Evolutionary conservation across 2,888 invertebrate species (phyloP), one percentile per base, ranked within the genome.

Genomic region (Lepidocyrtoides sp.): DNA sequence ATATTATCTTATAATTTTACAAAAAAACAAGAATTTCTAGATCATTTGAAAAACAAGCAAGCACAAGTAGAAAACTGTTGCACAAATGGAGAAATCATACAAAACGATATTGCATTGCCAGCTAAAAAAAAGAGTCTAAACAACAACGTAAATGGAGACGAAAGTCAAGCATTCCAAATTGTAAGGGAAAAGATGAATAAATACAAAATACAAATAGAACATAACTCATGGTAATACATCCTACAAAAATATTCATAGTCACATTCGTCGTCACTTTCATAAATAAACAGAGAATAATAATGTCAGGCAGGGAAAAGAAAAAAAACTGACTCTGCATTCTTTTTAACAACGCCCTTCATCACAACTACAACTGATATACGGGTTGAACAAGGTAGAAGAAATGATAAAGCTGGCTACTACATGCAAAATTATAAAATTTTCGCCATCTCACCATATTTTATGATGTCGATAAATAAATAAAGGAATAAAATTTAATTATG

Each of bases 201-300:
- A 44, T 48, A 48, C 20, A 79, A 26, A 57, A 79, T 57, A 79
- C 32, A 79, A 79, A 77, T 41, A 51, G 23, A 79, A 54, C 41
- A 57, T 79, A 41, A 54, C 51, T 51, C 77, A 82, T 44, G 41
- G 63, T 63, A 66, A 60, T 69, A 48, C 29, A 41, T 57, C 41
- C 41, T 23, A 54, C 26, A 77, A 60, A 72, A 75, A 77, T 60
- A 86, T 72, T 57, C 75, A 77, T 36, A 87, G 79, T 79, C 79
- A 87, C 66, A 87, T 79, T 79, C 87, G 79, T 88, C 81, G 88
- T 81, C 88, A 81, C 79, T 51, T 69, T 81, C 66, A 81, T 88
- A 88, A 88, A 88, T 81, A 63, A 63, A n/a, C 17, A 29, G 20
- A 86, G 60, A 86, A 63, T 63, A 82, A 82, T 82, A 29, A 41